phyloP scores from a whole-genome alignment of 2,888 invertebrate species.

The Dolomedes plantarius region DNA sequence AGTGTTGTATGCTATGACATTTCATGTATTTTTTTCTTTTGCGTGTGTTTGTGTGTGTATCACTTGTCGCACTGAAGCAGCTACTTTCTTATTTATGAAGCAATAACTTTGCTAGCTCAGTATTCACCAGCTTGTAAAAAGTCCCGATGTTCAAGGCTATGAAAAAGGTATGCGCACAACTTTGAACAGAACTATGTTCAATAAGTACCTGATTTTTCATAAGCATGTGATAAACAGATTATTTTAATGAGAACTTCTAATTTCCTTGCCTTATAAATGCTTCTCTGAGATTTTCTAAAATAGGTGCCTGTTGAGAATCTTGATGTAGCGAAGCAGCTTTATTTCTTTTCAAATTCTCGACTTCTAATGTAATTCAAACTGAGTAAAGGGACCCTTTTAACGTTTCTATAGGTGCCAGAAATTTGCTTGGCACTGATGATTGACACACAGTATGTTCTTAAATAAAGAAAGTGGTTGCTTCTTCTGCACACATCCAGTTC shows the following conservation, averaged over 20 bases:
- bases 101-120: constrained; percentile 30
- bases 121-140: constrained; percentile 56
- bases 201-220: constrained; percentile 69
- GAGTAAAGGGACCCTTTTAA: not conserved
- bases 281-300: constrained; percentile 43
- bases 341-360: not conserved
- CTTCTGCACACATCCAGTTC: not conserved
- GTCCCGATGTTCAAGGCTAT: constrained; percentile 45
- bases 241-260: constrained; percentile 39
- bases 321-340: constrained; percentile 5
- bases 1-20: no score
- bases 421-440: not conserved
- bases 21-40: no score
- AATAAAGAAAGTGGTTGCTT: constrained; percentile 8
- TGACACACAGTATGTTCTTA: not conserved
- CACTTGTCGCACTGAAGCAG: not conserved
- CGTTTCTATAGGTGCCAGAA: not conserved
- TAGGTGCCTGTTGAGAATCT: constrained; percentile 42
- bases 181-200: constrained; percentile 65
- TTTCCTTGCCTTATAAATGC: constrained; percentile 65
- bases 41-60: no score
- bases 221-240: constrained; percentile 60
- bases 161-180: constrained; percentile 70
- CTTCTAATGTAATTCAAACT: not conserved
- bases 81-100: constrained; percentile 21